phyloP scores from a whole-genome alignment of 2,113 vertebrate species.

The Zeus faber region DNA sequence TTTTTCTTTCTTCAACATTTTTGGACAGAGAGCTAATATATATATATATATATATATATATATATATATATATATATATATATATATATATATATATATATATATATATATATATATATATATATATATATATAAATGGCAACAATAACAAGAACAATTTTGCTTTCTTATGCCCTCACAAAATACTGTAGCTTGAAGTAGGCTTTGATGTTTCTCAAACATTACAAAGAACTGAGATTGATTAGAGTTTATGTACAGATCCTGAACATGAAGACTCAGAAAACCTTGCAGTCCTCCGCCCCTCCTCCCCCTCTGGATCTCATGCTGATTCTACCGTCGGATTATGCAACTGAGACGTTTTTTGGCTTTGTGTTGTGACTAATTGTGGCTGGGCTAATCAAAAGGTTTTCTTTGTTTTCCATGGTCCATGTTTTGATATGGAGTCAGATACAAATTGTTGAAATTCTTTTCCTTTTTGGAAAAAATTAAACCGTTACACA shows the following conservation, averaged over 20 bases:
- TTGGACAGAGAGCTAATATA: too few relatives aligned
- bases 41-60: too few relatives aligned
- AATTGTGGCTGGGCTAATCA: slow-evolving; percentile 41
- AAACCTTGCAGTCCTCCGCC: slow-evolving; percentile 46
- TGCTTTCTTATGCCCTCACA: slow-evolving; percentile 62
- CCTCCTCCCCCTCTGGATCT: slow-evolving; percentile 62
- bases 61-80: too few relatives aligned
- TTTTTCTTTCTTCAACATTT: too few relatives aligned
- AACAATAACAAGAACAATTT: slow-evolving; percentile 61
- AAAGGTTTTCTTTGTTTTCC: slow-evolving; percentile 52
- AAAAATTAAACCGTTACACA: too few relatives aligned
- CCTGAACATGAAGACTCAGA: slow-evolving; percentile 64
- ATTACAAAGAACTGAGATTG: slow-evolving; percentile 66
- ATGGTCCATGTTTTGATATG: slow-evolving; percentile 42
- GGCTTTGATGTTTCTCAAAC: slow-evolving; percentile 75
- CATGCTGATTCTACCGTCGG: slow-evolving; percentile 39
- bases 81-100: too few relatives aligned
- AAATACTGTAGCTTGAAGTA: slow-evolving; percentile 60
- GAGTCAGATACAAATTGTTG: slow-evolving; percentile 11
- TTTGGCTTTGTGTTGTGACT: slow-evolving; percentile 36
- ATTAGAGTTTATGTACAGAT: slow-evolving; percentile 68
- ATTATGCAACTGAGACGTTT: slow-evolving; percentile 38
- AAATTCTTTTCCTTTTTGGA: slow-evolving; percentile 25
- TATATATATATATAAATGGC: slow-evolving; percentile 28
- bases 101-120: slow-evolving; percentile 6